phyloP scores from a whole-genome alignment of 2,888 invertebrate species.

The Lithodes maja region DNA sequence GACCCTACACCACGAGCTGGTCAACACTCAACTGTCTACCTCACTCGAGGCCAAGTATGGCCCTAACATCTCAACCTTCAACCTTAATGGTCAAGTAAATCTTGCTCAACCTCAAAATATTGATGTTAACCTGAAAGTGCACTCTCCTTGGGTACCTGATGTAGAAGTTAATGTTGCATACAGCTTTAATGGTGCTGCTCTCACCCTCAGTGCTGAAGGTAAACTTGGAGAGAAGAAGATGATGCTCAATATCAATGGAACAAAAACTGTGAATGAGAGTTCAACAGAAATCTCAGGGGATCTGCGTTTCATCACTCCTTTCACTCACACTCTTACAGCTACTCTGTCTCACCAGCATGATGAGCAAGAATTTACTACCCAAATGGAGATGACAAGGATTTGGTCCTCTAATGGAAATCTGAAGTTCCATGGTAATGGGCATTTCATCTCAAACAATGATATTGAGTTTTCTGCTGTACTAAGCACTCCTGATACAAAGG shows the following conservation, averaged over 20 bases:
- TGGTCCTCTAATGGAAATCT: constrained; percentile 54
- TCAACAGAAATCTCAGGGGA: constrained; percentile 40
- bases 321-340: constrained; percentile 52
- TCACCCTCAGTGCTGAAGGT: constrained; percentile 36
- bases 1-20: constrained; percentile 41
- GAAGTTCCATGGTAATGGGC: constrained; percentile 47
- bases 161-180: constrained; percentile 37
- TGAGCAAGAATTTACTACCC: constrained; percentile 26
- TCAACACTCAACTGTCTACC: constrained; percentile 12
- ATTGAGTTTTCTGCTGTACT: constrained; percentile 31
- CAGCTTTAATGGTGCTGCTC: neutral
- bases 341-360: constrained; percentile 32
- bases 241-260: constrained; percentile 40
- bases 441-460: constrained; percentile 39
- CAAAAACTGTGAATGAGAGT: constrained; percentile 24
- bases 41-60: constrained; percentile 45
- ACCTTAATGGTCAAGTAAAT: constrained; percentile 30
- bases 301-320: constrained; percentile 56
- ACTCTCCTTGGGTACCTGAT: constrained; percentile 17
- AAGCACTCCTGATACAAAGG: constrained; percentile 42
- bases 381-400: constrained; percentile 49
- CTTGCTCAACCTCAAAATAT: constrained; percentile 10
- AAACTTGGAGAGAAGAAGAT: constrained; percentile 44
- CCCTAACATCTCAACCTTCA: constrained; percentile 6
- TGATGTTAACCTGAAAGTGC: constrained; percentile 13